phyloP scores from a whole-genome alignment of 2,113 vertebrate genomes.

The Oncorhynchus gorbuscha region DNA sequence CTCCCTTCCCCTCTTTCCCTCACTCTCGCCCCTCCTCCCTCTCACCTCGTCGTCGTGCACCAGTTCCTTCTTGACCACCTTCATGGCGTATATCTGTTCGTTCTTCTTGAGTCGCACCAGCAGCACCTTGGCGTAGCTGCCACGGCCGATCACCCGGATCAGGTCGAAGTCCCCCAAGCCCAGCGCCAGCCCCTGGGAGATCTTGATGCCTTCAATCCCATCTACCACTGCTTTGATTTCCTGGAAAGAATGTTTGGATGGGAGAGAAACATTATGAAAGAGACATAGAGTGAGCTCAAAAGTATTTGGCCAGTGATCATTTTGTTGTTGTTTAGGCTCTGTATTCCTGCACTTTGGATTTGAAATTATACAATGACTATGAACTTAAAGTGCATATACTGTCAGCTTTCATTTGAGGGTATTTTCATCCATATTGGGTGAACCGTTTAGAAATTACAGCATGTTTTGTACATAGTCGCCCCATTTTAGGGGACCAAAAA shows the following conservation, averaged over 20 bases:
- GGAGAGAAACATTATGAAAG: too few species aligned
- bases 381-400: too few species aligned
- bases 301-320: neutral
- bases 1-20: neutral
- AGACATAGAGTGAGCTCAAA: neutral
- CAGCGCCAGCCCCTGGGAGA: conserved; percentile 88
- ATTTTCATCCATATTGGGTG: too few species aligned
- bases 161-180: conserved; percentile 95
- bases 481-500: too few species aligned
- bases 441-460: too few species aligned
- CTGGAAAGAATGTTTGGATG: conserved; percentile 53
- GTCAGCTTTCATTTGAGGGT: too few species aligned
- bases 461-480: too few species aligned
- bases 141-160: conserved; percentile 92
- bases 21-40: neutral
- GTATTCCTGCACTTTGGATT: too few species aligned
- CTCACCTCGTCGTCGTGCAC: conserved; percentile 96
- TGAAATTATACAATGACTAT: too few species aligned
- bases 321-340: too few species aligned
- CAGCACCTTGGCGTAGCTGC: conserved; percentile 97
- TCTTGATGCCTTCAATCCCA: conserved; percentile 91
- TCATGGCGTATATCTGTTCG: conserved; percentile 94
- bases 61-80: conserved; percentile 98
- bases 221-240: conserved; percentile 93
- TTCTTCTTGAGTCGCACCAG: conserved; percentile 96